Conservation (phyloP, 1,140 invertebrate species). For the Drosophila navojoa region DNA sequence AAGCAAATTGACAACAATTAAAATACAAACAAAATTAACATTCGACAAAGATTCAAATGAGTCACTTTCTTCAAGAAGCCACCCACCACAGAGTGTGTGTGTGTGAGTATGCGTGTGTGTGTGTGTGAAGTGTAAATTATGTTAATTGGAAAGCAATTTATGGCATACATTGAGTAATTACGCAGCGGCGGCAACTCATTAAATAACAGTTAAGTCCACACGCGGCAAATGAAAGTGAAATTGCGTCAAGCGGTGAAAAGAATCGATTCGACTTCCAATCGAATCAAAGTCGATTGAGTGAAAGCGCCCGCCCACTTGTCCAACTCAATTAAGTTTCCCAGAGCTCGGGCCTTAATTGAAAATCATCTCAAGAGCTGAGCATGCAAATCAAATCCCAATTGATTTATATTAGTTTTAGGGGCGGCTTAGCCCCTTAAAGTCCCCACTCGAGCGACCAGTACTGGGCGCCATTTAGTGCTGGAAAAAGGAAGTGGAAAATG, state of each 20-base stretch:
- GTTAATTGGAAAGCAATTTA: constrained; percentile 74
- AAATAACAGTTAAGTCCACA: constrained; percentile 65
- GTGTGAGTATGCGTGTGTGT: constrained; percentile 2
- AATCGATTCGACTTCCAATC: constrained; percentile 11
- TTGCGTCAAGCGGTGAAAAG: constrained; percentile 24
- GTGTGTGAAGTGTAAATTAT: constrained; percentile 66
- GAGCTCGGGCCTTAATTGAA: constrained; percentile 6
- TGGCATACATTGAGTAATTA: constrained; percentile 59
- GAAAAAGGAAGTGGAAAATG: not conserved
- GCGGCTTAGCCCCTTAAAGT: too few species aligned
- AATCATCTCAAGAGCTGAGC: constrained; percentile 10
- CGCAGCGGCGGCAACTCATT: constrained; percentile 45
- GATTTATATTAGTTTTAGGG: not conserved
- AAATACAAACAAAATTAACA: constrained; percentile 5
- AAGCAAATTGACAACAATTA: constrained; percentile 16
- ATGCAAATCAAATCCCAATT: constrained; percentile 27
- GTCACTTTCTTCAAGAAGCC: constrained; percentile 15
- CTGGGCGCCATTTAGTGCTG: not conserved
- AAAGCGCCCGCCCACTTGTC: constrained; percentile 40
- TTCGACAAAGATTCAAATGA: constrained; percentile 30
- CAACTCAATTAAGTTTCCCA: constrained; percentile 35
- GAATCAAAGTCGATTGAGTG: constrained; percentile 6
- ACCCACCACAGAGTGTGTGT: constrained; percentile 11
- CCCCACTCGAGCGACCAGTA: too few species aligned
- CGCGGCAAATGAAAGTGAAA: constrained; percentile 68